Conservation (phyloP, 2,888 invertebrate genomes). For the Empis stercorea region DNA sequence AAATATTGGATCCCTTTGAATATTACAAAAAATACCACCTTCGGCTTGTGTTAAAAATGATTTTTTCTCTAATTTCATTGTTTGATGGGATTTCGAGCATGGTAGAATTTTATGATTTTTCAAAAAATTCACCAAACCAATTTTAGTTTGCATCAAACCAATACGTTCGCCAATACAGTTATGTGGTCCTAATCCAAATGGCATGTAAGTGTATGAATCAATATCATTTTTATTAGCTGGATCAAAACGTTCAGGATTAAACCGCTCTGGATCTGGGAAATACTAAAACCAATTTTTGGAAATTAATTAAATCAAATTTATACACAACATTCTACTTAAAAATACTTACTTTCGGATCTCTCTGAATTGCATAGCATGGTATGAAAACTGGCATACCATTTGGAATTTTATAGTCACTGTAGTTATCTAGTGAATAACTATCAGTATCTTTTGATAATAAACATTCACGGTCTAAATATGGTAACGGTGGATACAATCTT, state of each 20-base stretch:
- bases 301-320: background rate
- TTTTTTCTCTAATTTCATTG: conserved; percentile 27
- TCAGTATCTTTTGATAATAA: conserved; percentile 10
- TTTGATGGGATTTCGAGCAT: conserved; percentile 21
- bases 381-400: conserved; percentile 28
- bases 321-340: conserved; percentile 14
- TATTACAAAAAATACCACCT: conserved; percentile 27
- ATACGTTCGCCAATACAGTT: conserved; percentile 35
- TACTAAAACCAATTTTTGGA: conserved; percentile 20
- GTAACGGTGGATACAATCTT: conserved; percentile 31
- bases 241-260: conserved; percentile 34
- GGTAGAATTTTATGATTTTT: conserved; percentile 28
- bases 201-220: conserved; percentile 31
- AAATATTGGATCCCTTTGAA: background rate
- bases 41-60: conserved; percentile 29
- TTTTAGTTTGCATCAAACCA: conserved; percentile 30
- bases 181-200: conserved; percentile 34
- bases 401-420: conserved; percentile 23
- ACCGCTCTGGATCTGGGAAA: conserved; percentile 28
- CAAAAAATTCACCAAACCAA: conserved; percentile 30
- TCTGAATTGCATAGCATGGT: conserved; percentile 28
- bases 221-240: conserved; percentile 25
- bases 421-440: conserved; percentile 25
- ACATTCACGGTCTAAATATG: conserved; percentile 30
- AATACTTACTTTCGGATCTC: conserved; percentile 27